Evolutionary conservation across 2,113 vertebrate species (phyloP).

Genomic region (Chlamydotis undulata): DNA sequence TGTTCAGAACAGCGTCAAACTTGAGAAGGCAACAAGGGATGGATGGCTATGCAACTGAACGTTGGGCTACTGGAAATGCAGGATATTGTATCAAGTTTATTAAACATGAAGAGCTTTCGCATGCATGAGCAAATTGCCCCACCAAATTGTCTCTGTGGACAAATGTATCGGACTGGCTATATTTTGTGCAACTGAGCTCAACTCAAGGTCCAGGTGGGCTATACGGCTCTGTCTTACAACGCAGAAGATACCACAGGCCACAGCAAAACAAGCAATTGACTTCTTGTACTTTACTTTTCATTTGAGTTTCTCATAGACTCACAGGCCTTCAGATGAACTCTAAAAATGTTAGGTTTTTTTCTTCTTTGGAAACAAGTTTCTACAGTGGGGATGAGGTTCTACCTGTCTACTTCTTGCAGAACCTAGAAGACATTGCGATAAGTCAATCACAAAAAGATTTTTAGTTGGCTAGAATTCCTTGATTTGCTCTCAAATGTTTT

Average conservation of each 20-base stretch:
- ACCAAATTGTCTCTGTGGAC: neutral
- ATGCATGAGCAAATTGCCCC: neutral
- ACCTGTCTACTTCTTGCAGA: neutral
- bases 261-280: neutral
- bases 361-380: neutral
- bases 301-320: neutral
- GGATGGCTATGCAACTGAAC: rapidly evolving
- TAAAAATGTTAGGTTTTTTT: rapidly evolving
- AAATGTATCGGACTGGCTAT: neutral
- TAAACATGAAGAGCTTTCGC: rapidly evolving
- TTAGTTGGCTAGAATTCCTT: neutral
- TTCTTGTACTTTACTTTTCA: neutral
- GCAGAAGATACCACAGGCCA: neutral
- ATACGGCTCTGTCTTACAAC: neutral
- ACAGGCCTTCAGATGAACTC: neutral
- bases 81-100: neutral
- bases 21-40: neutral
- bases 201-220: neutral
- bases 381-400: neutral
- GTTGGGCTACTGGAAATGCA: neutral
- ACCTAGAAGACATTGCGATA: neutral
- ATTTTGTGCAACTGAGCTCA: neutral
- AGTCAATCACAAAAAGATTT: neutral
- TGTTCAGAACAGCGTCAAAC: neutral
- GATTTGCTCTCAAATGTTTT: neutral